Base-by-base conservation (phyloP, 1,140 invertebrate genomes). In the Ylistrum balloti region DNA sequence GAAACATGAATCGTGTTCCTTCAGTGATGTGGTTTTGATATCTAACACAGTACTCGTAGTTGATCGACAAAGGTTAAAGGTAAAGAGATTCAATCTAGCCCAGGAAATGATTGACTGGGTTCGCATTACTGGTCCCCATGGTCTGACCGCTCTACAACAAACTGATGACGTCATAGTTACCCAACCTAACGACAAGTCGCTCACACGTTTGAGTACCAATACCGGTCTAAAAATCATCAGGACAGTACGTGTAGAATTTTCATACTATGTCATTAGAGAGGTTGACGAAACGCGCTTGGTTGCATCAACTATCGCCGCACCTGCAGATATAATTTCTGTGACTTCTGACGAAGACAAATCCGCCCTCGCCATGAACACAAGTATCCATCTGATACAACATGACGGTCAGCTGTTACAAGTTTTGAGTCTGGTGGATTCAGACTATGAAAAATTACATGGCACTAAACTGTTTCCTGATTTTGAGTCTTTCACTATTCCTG, bases 121-220 rank as follows among this genome's bases (percentile, higher is more conserved):
- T 1, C 22, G 56, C 22, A 74, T 74, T n/a, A n/a, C 22, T 74
- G n/a, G 56, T 74, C 56, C 56, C 9, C n/a, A 74, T 74, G 56
- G 56, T 28, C 28, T 74, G 56, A 17, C 56, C 17, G n/a, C 13
- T 28, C 28, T 74, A 74, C 56, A n/a, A 11, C 22, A n/a, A 74
- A 74, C 56, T n/a, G 56, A 74, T 74, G 56, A 74, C 56, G 56
- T 74, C 22, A 74, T 74, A 28, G 56, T 74, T 22, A 74, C 56
- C 0, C 56, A 74, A 28, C 56, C 56, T n/a, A 74, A 9, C n/a
- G 56, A 74, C 22, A 74, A 74, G 28, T 74, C 56, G 2, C 56
- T 74, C 56, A 74, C 56, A 9, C 56, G 56, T 74, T 22, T 74
- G 22, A 74, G 56, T 74, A 74, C 56, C n/a, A 74, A 22, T 22